A percentile compares a stretch with the other conserved stretches of the same genome.
phyloP scores from a whole-genome alignment of 2,888 invertebrate genomes.

The Pammene aurita region DNA sequence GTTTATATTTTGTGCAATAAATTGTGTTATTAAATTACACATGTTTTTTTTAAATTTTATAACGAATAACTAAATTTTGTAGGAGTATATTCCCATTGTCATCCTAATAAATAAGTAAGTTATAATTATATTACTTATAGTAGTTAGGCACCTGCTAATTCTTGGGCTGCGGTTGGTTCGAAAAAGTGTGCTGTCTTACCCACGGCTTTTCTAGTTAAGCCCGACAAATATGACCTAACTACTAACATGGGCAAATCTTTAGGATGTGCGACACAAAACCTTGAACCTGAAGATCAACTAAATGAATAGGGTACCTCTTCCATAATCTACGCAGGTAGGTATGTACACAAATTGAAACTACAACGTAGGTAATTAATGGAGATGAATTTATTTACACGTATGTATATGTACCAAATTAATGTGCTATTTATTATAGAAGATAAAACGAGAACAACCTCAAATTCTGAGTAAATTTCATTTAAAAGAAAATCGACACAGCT shows the following conservation, averaged over 20 bases:
- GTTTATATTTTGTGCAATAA: slow-evolving; percentile 63
- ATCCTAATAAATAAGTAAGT: too few species aligned
- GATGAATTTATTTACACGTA: slow-evolving; percentile 71
- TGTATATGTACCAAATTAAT: slow-evolving; percentile 3
- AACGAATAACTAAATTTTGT: not conserved
- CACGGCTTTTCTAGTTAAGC: too few species aligned
- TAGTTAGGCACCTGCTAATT: too few species aligned
- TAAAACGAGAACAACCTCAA: slow-evolving; percentile 27
- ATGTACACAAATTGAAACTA: slow-evolving; percentile 51
- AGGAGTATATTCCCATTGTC: too few species aligned
- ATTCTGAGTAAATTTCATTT: slow-evolving; percentile 4
- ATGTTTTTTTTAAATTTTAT: not conserved
- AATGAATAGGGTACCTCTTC: too few species aligned
- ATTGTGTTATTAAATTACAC: slow-evolving; percentile 52
- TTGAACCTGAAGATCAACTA: too few species aligned
- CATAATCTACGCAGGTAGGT: not conserved
- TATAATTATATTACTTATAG: too few species aligned
- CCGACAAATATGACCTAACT: too few species aligned
- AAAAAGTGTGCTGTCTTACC: too few species aligned
- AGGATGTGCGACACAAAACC: too few species aligned
- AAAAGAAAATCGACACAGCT: slow-evolving; percentile 8
- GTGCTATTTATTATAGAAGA: slow-evolving; percentile 20
- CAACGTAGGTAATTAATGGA: slow-evolving; percentile 53
- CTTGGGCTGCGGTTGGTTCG: too few species aligned
- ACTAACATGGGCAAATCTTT: too few species aligned